Base-by-base conservation (phyloP, 1,140 invertebrate genomes). In the Cotesia chilonis region DNA sequence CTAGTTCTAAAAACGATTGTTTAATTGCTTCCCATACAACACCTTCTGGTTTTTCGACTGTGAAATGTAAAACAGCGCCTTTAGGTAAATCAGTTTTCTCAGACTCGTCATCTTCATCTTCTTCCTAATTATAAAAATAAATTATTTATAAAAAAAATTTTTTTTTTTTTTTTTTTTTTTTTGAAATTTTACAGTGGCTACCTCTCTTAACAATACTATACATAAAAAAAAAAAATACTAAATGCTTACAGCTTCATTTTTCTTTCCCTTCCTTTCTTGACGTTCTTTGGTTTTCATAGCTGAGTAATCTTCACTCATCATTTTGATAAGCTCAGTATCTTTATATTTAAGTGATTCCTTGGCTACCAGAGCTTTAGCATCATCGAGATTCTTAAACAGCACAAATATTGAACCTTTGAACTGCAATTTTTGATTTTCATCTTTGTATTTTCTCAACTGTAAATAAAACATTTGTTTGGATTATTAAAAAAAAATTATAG, bases 351-450 rank as follows among this genome's bases (percentile, higher is more conserved):
- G 76, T 38, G 87, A 88, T 75, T 92, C 90, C 55, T 83, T 78
- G 17, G 89, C 88, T 67, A 95, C 81, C 77, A 94, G 92, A 57
- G 87, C 84, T 75, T 93, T 90, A 12, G 92, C 91, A 76, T 90
- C 89, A 66, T 96, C 94, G 65, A 91, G 87, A 37, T 90, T 93
- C 77, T 91, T 89, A 80, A 97, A 98, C 2, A 93, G 92, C 20
- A 93, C 90, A 88, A 97, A 97, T 64, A 96, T 90, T 5, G 96
- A 98, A 55, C 96, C 96, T 87, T 98, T 95, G 79, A 96, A 96
- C 47, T 89, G 84, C 63, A 88, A 87, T 52, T 89, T 88, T 78
- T 93, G 93, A 5, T 89, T 85, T 72, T 90, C 91, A 76, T 93
- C 92, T 51, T 85, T 83, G 75, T 92, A 94, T 70, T 89, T 90